Percentiles rank a stretch among this genome's conserved stretches.
These are phyloP conservation scores for Chaenodraco wilsoni DNA, from an alignment of 2,797 vertebrate genomes.

Conservation along the genomic window DNA sequence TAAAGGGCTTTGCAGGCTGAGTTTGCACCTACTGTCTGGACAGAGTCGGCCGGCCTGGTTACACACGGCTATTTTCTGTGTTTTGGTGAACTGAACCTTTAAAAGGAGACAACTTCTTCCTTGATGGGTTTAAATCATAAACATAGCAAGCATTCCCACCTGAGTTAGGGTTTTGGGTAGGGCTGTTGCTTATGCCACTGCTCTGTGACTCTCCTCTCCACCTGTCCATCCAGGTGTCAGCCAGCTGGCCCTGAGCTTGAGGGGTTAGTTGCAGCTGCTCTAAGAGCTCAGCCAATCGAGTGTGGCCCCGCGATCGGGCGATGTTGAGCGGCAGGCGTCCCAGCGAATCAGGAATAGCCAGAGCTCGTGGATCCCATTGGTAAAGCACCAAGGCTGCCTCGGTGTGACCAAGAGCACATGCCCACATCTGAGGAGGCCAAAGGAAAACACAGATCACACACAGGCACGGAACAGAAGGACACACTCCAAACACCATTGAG, in stretches of 20 bases:
- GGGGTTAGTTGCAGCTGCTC: conserved; percentile 93
- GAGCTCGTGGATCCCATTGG: conserved; percentile 96
- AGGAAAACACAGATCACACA: conserved; percentile 29
- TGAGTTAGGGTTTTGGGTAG: conserved; percentile 86
- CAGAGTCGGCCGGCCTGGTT: neutral
- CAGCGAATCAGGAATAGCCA: conserved; percentile 96
- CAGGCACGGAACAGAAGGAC: conserved; percentile 17
- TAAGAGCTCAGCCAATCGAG: conserved; percentile 93
- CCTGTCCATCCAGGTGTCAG: conserved; percentile 90
- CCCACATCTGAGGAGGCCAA: conserved; percentile 92
- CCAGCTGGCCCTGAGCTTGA: conserved; percentile 81
- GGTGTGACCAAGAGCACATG: conserved; percentile 94
- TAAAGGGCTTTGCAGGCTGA: neutral
- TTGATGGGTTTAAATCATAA: conserved; percentile 6
- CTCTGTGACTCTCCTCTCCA: conserved; percentile 87
- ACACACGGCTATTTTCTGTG: neutral
- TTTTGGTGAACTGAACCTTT: neutral
- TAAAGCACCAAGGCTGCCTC: conserved; percentile 95
- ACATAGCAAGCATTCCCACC: conserved; percentile 72
- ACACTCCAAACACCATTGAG: neutral
- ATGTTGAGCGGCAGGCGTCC: conserved; percentile 94
- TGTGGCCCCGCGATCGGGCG: conserved; percentile 94
- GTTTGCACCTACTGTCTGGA: neutral
- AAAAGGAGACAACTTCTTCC: neutral
- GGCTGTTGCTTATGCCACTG: conserved; percentile 85